These are phyloP conservation scores for Formica exsecta DNA, from an alignment of 1,140 invertebrate species.

Conservation along the genomic window DNA sequence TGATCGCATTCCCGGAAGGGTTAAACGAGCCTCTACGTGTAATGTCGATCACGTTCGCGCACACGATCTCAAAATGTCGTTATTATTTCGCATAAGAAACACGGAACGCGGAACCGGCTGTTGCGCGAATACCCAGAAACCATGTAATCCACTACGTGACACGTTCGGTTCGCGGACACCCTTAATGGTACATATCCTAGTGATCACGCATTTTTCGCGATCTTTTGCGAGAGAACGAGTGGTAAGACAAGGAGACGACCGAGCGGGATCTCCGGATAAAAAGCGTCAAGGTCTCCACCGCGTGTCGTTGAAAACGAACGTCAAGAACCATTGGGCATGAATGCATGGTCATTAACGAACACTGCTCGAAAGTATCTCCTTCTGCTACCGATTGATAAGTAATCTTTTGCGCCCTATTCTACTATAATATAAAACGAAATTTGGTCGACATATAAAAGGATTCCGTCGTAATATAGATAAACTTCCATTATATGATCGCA, in stretches of 20 bases:
- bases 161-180: slow-evolving; percentile 48
- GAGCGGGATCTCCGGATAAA: slow-evolving; percentile 64
- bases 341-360: slow-evolving; percentile 74
- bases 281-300: slow-evolving; percentile 70
- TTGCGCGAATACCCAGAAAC: slow-evolving; percentile 56
- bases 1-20: not conserved
- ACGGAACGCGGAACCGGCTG: slow-evolving; percentile 39
- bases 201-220: slow-evolving; percentile 62
- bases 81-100: slow-evolving; percentile 38
- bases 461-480: not conserved
- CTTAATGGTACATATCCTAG: slow-evolving; percentile 70
- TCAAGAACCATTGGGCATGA: slow-evolving; percentile 70
- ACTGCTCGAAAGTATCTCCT: slow-evolving; percentile 54
- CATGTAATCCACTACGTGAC: slow-evolving; percentile 64
- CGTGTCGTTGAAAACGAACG: slow-evolving; percentile 59
- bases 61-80: slow-evolving; percentile 10
- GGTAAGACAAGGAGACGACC: slow-evolving; percentile 41
- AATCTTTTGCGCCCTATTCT: slow-evolving; percentile 35
- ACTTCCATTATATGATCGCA: not conserved
- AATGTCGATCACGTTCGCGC: slow-evolving; percentile 15
- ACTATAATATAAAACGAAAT: not conserved
- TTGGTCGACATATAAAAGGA: not conserved
- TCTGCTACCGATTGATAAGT: slow-evolving; percentile 62
- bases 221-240: slow-evolving; percentile 64
- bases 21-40: not conserved